Base-by-base conservation (phyloP, 2,888 invertebrate species). In the Tineola bisselliella region DNA sequence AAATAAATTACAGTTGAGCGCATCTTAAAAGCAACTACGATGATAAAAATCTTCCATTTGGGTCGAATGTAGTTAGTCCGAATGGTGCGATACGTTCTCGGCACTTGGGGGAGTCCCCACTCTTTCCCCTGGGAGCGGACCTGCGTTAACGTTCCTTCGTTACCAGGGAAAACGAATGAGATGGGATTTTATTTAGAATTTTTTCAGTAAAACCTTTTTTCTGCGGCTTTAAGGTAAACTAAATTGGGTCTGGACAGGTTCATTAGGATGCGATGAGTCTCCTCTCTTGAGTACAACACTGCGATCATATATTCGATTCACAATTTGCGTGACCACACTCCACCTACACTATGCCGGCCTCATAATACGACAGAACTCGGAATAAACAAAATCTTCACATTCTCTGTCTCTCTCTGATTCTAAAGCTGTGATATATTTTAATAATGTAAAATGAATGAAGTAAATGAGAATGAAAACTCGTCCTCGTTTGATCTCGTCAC, bases 401-500 rank as follows among this genome's bases (percentile, higher is more conserved):
- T n/a, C n/a, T n/a, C n/a, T n/a, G n/a, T n/a, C n/a, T n/a, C n/a
- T n/a, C n/a, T n/a, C n/a, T n/a, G n/a, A n/a, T n/a, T n/a, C n/a
- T n/a, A n/a, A n/a, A n/a, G n/a, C n/a, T n/a, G n/a, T n/a, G n/a
- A n/a, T n/a, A n/a, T n/a, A n/a, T n/a, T 25, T 25, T 25, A 4
- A 6, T 25, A 25, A 38, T 38, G 10, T 38, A 6, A 48, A 48
- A 48, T n/a, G 48, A 43, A 13, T 43, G 8, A 48, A 48, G 48
- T 48, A 17, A 17, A 17, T 48, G 4, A 13, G 48, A 6, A 15
- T 15, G 48, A 38, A 25, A 25, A 38, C n/a, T 38, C 48, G 8
- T 48, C 48, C 48, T 15, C 54, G 25, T 54, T 54, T 54, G 19
- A 54, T 58, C 33, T 58, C 58, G 58, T 58, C 58, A 58, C 58